Conservation (phyloP, 2,797 vertebrate genomes). For the Lepus oiostolus region DNA sequence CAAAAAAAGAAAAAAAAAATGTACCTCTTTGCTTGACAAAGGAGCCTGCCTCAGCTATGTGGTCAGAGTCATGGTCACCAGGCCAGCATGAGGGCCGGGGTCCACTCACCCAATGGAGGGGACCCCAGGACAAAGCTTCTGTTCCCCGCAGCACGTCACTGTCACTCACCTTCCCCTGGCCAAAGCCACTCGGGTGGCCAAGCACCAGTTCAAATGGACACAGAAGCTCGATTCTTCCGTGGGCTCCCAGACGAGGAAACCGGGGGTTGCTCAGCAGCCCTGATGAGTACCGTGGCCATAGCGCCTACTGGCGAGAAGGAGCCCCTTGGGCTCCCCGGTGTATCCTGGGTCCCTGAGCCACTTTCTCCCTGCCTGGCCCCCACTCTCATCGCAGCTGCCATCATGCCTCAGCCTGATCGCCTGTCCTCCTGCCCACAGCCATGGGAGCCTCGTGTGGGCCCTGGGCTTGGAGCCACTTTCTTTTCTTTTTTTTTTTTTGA, state of each 20-base stretch:
- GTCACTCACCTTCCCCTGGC: background rate
- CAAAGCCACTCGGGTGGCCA: background rate
- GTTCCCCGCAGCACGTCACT: background rate
- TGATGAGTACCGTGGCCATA: fast-evolving
- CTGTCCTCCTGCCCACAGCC: fast-evolving
- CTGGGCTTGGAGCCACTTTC: background rate
- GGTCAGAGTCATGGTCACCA: too few relatives aligned
- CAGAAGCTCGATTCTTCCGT: background rate
- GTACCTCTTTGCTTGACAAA: too few relatives aligned
- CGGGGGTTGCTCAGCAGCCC: background rate
- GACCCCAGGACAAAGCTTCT: fast-evolving
- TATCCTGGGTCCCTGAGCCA: fast-evolving
- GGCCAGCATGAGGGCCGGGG: too few relatives aligned
- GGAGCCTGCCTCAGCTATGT: too few relatives aligned
- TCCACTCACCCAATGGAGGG: background rate
- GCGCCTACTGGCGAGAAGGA: background rate
- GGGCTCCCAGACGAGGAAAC: background rate
- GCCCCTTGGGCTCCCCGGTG: fast-evolving
- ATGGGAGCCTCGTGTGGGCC: fast-evolving
- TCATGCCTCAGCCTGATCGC: fast-evolving
- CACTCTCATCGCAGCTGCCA: fast-evolving
- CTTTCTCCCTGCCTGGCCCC: background rate
- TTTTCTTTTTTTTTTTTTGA: background rate
- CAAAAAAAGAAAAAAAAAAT: too few relatives aligned
- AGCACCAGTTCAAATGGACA: background rate